These are phyloP conservation scores for Spongilla lacustris DNA, from an alignment of 37 sponge, comb jelly and placozoan species.

Conservation along the genomic window DNA sequence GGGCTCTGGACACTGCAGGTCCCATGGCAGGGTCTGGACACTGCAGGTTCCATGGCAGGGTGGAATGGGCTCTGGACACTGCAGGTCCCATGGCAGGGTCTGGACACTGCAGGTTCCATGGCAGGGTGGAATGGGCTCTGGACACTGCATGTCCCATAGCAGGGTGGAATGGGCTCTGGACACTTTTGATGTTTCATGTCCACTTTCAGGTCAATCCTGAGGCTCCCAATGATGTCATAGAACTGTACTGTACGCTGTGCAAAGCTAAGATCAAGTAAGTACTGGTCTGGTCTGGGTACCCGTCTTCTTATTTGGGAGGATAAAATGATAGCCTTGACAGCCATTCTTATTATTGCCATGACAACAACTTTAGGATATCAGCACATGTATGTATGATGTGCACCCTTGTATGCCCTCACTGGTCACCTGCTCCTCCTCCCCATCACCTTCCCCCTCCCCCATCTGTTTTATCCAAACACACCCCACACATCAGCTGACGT, in stretches of 20 bases:
- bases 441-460: conserved; percentile 16
- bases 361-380: too few relatives aligned
- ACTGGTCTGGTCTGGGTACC: neutral
- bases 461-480: too few relatives aligned
- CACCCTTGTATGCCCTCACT: too few relatives aligned
- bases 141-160: neutral
- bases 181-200: neutral
- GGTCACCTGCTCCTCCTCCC: too few relatives aligned
- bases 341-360: too few relatives aligned
- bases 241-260: conserved; percentile 72
- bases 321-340: too few relatives aligned
- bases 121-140: neutral
- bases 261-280: conserved; percentile 75
- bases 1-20: too few relatives aligned
- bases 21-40: too few relatives aligned
- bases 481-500: neutral
- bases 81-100: neutral
- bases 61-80: neutral
- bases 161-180: neutral
- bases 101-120: neutral
- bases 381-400: too few relatives aligned
- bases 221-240: neutral
- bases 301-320: too few relatives aligned
- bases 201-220: neutral
- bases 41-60: too few relatives aligned